A percentile compares a stretch with the other conserved stretches of the same genome.
phyloP scores from a whole-genome alignment of 2,113 vertebrate species.

The Sardina pilchardus region DNA sequence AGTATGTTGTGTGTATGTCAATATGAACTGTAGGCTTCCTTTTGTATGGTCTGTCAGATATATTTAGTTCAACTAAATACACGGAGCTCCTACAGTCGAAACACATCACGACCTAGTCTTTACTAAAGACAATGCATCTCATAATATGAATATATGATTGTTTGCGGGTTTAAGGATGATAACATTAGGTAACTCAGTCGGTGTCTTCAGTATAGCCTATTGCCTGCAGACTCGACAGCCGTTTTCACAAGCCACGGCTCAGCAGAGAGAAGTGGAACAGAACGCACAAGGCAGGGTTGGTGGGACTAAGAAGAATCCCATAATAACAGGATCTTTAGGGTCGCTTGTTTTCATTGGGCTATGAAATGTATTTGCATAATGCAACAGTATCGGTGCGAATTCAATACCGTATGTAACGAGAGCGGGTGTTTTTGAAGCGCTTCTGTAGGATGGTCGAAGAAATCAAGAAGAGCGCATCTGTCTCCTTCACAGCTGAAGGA shows the following conservation, averaged over 20 bases:
- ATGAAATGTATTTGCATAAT: background rate
- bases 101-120: too few relatives aligned
- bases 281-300: background rate
- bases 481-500: constrained; percentile 44
- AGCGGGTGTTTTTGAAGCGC: constrained; percentile 37
- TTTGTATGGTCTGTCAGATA: background rate
- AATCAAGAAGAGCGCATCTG: constrained; percentile 24
- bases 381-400: constrained; percentile 3
- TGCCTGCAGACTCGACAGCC: background rate
- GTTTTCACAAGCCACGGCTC: background rate
- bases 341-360: background rate
- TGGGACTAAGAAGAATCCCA: background rate
- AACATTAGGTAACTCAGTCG: background rate
- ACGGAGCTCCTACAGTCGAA: background rate
- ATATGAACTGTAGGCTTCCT: background rate
- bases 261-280: background rate
- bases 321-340: background rate
- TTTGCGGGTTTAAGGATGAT: background rate
- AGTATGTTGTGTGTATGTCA: background rate
- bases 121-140: too few relatives aligned
- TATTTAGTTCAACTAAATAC: background rate
- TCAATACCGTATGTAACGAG: constrained; percentile 13
- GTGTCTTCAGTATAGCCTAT: background rate
- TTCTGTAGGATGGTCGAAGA: constrained; percentile 16
- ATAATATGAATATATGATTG: too few relatives aligned